Base-by-base conservation (phyloP, 2,888 invertebrate species). In the Kuschelorhynchus macadamiae region DNA sequence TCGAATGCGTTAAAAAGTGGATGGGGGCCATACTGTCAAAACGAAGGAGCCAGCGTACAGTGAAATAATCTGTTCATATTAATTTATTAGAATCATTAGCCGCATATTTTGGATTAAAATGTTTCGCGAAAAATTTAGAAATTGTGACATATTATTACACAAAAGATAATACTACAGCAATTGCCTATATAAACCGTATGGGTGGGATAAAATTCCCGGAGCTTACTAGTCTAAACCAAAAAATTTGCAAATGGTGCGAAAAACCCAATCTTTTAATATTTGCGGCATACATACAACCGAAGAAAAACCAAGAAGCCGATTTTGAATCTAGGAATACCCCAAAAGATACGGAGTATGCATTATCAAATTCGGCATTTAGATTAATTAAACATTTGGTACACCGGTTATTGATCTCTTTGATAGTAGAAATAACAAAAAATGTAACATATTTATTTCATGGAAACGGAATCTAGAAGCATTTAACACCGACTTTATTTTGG, bases 341-440 rank as follows among this genome's bases (percentile, higher is more conserved):
- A 2, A 53, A 42, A 21, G 41, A 66, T 21, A 66, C 46, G 9
- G 66, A 66, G 36, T 66, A 60, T 25, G 39, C 20, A 36, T 17
- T 66, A 33, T 46, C 42, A 7, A 18, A 11, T 5, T 9, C 14
- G 12, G 47, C 30, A n/a, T 74, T 18, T 18, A 67, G 42, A 74
- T 75, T 33, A 33, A 21, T 25, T 8, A 20, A 11, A 36, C n/a
- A 11, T 72, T 74, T 57, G 72, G 74, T 7, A 46, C 59, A 17
- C 72, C 72, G 16, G 66, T 72, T 1, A 74, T 74, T 21, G 75
- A 78, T 61, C 61, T 76, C n/a, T 78, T 78, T 68, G 76, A 77
- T 17, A 78, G 44, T 44, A 2, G 44, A 5, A 2, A 7, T 11
- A 17, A 78, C 64, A 50, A n/a, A 50, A 50, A 50, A 50, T 50